Percentiles rank a stretch among this genome's conserved stretches.
These are phyloP conservation scores for Limosa lapponica DNA, from an alignment of 2,797 vertebrate genomes.

Conservation along the genomic window DNA sequence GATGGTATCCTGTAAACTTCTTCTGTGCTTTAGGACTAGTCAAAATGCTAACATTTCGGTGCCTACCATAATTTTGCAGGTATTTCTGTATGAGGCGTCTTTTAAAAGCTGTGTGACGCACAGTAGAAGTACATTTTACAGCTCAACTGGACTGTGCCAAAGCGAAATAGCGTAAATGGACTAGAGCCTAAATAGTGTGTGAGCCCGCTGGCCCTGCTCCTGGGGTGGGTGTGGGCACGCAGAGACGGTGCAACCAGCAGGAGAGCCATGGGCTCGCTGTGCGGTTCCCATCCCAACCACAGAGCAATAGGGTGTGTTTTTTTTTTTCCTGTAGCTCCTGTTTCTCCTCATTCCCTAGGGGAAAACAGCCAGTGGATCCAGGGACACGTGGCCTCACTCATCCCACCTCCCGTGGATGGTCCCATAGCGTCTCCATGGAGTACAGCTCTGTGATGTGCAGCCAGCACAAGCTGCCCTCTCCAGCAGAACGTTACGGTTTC, in stretches of 20 bases:
- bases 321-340: slow-evolving; percentile 33
- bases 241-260: not conserved
- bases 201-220: not conserved
- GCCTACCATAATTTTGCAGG: not conserved
- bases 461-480: slow-evolving; percentile 23
- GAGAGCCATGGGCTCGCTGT: not conserved
- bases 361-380: slow-evolving; percentile 48
- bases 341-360: slow-evolving; percentile 52
- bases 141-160: not conserved
- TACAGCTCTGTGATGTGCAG: slow-evolving; percentile 11
- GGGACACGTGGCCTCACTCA: slow-evolving; percentile 17
- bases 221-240: not conserved
- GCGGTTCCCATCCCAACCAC: accelerated
- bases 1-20: not conserved
- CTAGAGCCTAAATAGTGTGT: not conserved
- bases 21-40: not conserved
- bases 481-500: not conserved
- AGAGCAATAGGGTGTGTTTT: not conserved
- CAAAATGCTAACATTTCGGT: not conserved
- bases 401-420: slow-evolving; percentile 20
- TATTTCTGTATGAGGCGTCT: not conserved
- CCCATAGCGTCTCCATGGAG: slow-evolving; percentile 33
- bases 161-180: not conserved
- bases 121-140: not conserved
- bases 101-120: not conserved